Evolutionary conservation across 2,888 invertebrate species (phyloP), one percentile per base, ranked within the genome.

Genomic region (Tinea pellionella): DNA sequence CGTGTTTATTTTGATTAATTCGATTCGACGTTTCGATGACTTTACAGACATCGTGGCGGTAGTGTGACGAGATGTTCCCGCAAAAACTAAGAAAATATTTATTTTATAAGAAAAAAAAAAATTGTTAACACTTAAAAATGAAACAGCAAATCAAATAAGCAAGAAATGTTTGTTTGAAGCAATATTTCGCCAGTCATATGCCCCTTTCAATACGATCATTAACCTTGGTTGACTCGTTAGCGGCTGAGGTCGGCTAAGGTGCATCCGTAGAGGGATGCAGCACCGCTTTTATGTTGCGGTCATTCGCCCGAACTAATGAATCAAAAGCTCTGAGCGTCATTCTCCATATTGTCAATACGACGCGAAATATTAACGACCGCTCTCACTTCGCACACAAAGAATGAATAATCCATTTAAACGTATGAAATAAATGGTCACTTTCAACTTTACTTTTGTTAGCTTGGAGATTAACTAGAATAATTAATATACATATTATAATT

Each of bases 281-380:
- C 60, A 41, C 71, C 12, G 77, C 78, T 75, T 83, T 85, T 86
- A 83, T 83, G 66, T 72, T 63, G 61, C 67, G 85, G 83, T 79
- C 85, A 74, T 85, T 86, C 74, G 75, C 82, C 83, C 69, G 69
- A 64, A 77, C 76, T 86, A 85, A 87, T 86, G 84, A 86, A 84
- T 85, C 83, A 76, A 77, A 77, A n/a, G 24, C 73, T 72, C 74
- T 79, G 68, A 73, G 74, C 74, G 73, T 67, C 77, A 77, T 61
- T 57, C 43, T 47, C 71, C 73, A 75, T 74, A 80, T 81, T 82
- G 79, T 78, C 82, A 84, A 84, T 83, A 78, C 74, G 70, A 70
- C 76, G 79, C 74, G 72, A 77, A 82, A 80, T 79, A 81, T 82
- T 77, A 78, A 78, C 71, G 71, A 71, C 70, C 70, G 72, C 71